These are phyloP conservation scores for Heliconius hewitsoni DNA, from an alignment of 1,140 invertebrate genomes.

Conservation along the genomic window DNA sequence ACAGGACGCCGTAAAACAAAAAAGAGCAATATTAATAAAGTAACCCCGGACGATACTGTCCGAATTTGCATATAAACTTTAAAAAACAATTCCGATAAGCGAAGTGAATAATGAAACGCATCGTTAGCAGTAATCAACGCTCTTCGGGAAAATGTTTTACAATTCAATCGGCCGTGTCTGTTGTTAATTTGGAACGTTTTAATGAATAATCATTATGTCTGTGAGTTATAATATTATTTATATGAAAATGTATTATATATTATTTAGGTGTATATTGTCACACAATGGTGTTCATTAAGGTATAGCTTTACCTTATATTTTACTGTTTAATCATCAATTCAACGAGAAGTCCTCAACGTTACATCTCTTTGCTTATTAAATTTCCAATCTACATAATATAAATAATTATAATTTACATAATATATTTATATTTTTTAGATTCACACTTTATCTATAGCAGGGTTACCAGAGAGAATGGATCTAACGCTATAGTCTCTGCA, in stretches of 20 bases:
- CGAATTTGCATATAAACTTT: conserved; percentile 40
- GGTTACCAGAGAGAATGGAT: too few species aligned
- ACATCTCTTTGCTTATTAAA: too few species aligned
- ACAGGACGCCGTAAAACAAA: conserved; percentile 14
- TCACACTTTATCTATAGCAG: too few species aligned
- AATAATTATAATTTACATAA: too few species aligned
- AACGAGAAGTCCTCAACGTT: too few species aligned
- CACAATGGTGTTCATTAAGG: neutral
- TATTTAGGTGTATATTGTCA: neutral
- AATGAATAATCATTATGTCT: conserved; percentile 39
- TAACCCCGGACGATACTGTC: conserved; percentile 11
- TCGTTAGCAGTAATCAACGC: conserved; percentile 46
- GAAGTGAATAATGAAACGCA: conserved; percentile 43
- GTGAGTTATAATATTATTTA: neutral
- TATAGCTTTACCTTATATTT: neutral
- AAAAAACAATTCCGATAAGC: conserved; percentile 40
- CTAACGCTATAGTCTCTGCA: too few species aligned
- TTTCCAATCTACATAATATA: too few species aligned
- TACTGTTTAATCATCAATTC: too few species aligned
- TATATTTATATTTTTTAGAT: too few species aligned
- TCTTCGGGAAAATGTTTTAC: conserved; percentile 50
- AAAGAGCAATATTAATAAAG: conserved; percentile 26
- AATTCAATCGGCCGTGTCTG: conserved; percentile 56
- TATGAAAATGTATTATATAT: neutral
- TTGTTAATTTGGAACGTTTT: conserved; percentile 51